Evolutionary conservation across 2,113 vertebrate species (phyloP).

Genomic region (Anseranas semipalmata): DNA sequence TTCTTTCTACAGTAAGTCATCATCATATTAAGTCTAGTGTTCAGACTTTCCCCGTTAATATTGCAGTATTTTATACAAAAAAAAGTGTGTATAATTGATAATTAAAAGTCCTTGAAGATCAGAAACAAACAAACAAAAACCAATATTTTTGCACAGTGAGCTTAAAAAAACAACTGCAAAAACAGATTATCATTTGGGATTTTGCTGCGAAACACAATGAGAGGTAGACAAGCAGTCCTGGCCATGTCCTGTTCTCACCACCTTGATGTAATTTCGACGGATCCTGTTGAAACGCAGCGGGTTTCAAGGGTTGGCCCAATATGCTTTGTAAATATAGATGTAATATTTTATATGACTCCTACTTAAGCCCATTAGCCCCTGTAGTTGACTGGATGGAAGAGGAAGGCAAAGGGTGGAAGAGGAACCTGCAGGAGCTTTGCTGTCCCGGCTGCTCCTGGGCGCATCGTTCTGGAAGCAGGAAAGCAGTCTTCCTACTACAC

Average conservation of each 20-base stretch:
- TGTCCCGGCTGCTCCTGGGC: not conserved
- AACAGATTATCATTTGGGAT: not conserved
- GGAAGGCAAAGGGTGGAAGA: not conserved
- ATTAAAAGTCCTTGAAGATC: not conserved
- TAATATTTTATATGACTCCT: not conserved
- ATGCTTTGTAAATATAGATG: not conserved
- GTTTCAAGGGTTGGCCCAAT: not conserved
- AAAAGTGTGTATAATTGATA: not conserved
- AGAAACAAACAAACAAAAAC: not conserved
- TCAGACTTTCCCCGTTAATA: not conserved
- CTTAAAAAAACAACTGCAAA: not conserved
- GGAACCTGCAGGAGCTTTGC: not conserved
- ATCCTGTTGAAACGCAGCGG: not conserved
- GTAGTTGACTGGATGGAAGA: not conserved
- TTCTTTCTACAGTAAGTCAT: not conserved
- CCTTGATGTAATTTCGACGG: not conserved
- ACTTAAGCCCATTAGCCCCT: too few species aligned
- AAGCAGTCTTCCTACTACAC: not conserved
- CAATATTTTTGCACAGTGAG: not conserved
- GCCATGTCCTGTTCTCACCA: not conserved
- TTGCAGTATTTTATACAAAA: not conserved
- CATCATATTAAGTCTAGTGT: not conserved
- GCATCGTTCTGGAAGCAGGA: not conserved
- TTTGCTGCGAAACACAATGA: not conserved
- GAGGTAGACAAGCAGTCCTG: not conserved